Conservation (phyloP, 2,888 invertebrate genomes). For the Scelioninae gen. 2 region DNA sequence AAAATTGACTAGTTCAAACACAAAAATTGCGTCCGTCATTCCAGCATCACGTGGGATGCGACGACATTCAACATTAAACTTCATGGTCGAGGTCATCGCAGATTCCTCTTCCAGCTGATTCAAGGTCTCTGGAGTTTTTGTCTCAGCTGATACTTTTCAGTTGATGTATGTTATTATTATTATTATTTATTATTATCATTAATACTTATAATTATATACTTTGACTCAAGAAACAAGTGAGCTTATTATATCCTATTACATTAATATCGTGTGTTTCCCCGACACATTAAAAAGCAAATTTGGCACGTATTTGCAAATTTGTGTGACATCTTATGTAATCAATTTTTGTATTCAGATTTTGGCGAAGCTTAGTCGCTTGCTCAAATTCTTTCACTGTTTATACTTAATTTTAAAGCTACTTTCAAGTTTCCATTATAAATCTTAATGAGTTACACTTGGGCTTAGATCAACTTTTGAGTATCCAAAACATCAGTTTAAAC, state of each 20-base stretch:
- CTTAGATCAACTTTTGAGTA: no score
- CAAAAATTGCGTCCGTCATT: slow-evolving; percentile 38
- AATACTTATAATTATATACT: no score
- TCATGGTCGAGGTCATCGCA: slow-evolving; percentile 54
- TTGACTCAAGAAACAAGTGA: slow-evolving; percentile 12
- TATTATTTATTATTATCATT: no score
- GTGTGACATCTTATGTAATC: slow-evolving; percentile 43
- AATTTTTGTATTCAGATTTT: slow-evolving; percentile 28
- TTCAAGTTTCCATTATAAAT: background rate
- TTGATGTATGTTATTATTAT: slow-evolving; percentile 8
- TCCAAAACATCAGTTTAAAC: no score
- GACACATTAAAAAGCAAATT: slow-evolving; percentile 47
- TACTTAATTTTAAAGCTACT: background rate
- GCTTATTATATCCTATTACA: slow-evolving; percentile 19
- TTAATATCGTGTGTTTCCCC: slow-evolving; percentile 31
- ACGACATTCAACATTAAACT: slow-evolving; percentile 24
- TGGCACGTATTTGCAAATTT: slow-evolving; percentile 48
- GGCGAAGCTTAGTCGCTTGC: slow-evolving; percentile 10
- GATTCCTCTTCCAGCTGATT: slow-evolving; percentile 45
- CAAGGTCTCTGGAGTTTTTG: slow-evolving; percentile 36
- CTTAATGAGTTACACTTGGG: background rate
- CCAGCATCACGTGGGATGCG: slow-evolving; percentile 39
- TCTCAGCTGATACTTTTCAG: background rate
- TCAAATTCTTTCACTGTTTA: background rate
- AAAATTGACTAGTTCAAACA: slow-evolving; percentile 18